Evolutionary conservation across 37 sponge, comb jelly and placozoan species (phyloP).

Genomic region (Eunapius fragilis): DNA sequence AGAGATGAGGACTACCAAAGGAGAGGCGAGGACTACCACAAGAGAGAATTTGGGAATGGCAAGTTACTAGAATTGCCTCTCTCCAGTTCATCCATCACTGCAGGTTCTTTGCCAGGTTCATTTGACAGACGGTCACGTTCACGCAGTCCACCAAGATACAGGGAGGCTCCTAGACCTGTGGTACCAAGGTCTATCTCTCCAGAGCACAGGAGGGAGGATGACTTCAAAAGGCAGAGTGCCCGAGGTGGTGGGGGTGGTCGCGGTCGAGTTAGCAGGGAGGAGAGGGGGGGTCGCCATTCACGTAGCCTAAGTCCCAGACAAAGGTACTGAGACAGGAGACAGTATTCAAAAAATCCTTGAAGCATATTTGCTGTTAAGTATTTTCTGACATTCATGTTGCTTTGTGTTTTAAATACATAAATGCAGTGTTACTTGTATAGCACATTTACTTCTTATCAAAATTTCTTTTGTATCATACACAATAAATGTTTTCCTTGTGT

Average conservation of each 20-base stretch:
- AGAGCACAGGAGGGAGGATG: background rate
- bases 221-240: background rate
- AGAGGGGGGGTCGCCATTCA: background rate
- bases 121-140: background rate
- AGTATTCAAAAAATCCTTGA: background rate
- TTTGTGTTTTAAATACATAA: background rate
- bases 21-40: background rate
- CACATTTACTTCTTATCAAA: background rate
- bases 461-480: background rate
- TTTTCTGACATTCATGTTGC: background rate
- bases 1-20: background rate
- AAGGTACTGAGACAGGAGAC: background rate
- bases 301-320: background rate
- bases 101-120: background rate
- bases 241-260: background rate
- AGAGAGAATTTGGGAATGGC: background rate
- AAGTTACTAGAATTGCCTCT: background rate
- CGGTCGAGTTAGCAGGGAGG: background rate
- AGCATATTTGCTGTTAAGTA: background rate
- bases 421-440: background rate
- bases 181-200: background rate
- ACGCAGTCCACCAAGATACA: background rate
- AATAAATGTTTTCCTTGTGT: background rate
- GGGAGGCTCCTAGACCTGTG: background rate
- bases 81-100: background rate